Evolutionary conservation across 2,797 vertebrate species (phyloP).

Genomic region (Jordanella pulchra): DNA sequence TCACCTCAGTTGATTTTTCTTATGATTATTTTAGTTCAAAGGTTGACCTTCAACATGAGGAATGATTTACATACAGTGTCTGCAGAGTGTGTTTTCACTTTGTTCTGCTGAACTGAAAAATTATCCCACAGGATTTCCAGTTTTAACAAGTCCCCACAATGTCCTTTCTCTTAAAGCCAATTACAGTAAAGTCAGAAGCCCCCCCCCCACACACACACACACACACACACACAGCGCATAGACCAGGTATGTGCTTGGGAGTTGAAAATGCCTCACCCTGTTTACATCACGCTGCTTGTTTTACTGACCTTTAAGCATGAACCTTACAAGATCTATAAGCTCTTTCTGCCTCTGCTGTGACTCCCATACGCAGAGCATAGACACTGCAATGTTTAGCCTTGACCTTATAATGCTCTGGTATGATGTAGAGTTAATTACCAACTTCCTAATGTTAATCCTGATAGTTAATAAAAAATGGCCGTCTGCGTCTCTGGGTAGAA

Average conservation of each 20-base stretch:
- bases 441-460: background rate
- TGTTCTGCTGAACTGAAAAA: conserved; percentile 11
- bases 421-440: background rate
- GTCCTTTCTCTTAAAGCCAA: background rate
- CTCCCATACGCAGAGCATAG: background rate
- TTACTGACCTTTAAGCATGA: conserved; percentile 12
- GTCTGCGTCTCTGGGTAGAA: background rate
- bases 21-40: conserved; percentile 12
- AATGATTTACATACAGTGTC: conserved; percentile 13
- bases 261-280: background rate
- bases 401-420: background rate
- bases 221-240: too few species aligned
- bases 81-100: conserved; percentile 5
- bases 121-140: conserved; percentile 6
- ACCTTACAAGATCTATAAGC: conserved; percentile 5
- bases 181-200: background rate
- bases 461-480: background rate
- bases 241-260: background rate
- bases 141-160: background rate
- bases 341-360: background rate
- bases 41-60: conserved; percentile 21
- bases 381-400: background rate
- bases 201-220: too few species aligned
- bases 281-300: background rate
- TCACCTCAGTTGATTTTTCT: conserved; percentile 1